Conservation (phyloP, 2,113 vertebrate genomes). For the Toxotes jaculatrix region DNA sequence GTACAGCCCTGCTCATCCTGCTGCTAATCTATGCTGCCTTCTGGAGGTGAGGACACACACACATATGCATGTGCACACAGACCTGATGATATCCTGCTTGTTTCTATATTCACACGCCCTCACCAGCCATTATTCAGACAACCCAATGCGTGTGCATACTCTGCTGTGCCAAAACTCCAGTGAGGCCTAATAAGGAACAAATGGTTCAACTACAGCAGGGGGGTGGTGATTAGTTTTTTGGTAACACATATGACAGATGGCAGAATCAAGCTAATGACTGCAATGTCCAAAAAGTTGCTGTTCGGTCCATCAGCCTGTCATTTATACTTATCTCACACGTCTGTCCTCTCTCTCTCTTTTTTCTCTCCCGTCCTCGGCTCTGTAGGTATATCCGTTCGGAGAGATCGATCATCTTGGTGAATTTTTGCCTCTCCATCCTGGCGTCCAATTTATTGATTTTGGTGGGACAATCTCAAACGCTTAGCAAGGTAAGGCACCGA, state of each 20-base stretch:
- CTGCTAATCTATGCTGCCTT: conserved; percentile 96
- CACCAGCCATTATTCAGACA: background rate
- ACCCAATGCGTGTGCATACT: conserved; percentile 22
- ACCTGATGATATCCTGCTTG: background rate
- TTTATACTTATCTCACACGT: conserved; percentile 18
- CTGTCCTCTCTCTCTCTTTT: conserved; percentile 9
- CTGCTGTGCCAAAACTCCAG: conserved; percentile 57
- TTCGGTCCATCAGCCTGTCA: conserved; percentile 49
- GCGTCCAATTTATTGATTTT: conserved; percentile 97
- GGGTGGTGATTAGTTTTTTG: conserved; percentile 52
- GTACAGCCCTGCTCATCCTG: conserved; percentile 94
- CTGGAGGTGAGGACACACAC: conserved; percentile 89
- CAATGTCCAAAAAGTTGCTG: conserved; percentile 39
- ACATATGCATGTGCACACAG: background rate
- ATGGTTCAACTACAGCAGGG: conserved; percentile 62
- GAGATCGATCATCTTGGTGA: conserved; percentile 97
- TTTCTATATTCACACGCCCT: background rate
- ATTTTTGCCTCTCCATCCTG: conserved; percentile 98
- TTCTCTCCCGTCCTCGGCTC: conserved; percentile 6
- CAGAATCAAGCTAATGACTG: conserved; percentile 63
- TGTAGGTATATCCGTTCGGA: conserved; percentile 96
- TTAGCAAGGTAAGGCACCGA: conserved; percentile 91
- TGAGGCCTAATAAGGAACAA: conserved; percentile 76
- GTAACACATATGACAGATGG: conserved; percentile 68
- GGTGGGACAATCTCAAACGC: conserved; percentile 97